Conservation (phyloP, 2,797 vertebrate species). For the Myiotriccus ornatus region DNA sequence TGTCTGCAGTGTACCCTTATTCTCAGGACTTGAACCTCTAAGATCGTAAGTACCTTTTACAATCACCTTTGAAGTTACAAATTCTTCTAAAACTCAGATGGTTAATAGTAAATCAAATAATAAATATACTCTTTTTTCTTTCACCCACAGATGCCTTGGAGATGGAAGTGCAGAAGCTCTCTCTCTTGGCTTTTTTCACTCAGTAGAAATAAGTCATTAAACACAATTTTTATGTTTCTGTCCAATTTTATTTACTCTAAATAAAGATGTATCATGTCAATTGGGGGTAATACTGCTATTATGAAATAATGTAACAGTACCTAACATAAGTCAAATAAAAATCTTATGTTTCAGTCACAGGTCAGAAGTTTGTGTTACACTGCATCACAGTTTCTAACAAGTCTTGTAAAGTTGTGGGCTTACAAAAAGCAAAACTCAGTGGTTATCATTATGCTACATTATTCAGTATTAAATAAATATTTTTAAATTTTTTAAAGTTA, state of each 20-base stretch:
- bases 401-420: background rate
- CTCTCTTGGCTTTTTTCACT: background rate
- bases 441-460: background rate
- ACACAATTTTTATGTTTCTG: background rate
- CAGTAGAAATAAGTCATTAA: background rate
- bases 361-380: background rate
- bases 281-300: background rate
- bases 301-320: background rate
- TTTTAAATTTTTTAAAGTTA: background rate
- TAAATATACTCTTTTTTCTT: background rate
- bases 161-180: background rate
- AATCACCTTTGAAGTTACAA: background rate
- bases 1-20: background rate
- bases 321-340: background rate
- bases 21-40: background rate
- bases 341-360: background rate
- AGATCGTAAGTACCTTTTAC: background rate
- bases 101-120: background rate
- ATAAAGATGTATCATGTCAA: background rate
- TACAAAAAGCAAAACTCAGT: background rate
- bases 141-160: background rate
- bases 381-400: background rate
- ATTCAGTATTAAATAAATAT: background rate
- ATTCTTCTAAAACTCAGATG: background rate
- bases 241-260: background rate